Percentiles rank a stretch among this genome's conserved stretches.
These are phyloP conservation scores for Chrysolina americana DNA, from an alignment of 2,888 invertebrate species.

Conservation along the genomic window DNA sequence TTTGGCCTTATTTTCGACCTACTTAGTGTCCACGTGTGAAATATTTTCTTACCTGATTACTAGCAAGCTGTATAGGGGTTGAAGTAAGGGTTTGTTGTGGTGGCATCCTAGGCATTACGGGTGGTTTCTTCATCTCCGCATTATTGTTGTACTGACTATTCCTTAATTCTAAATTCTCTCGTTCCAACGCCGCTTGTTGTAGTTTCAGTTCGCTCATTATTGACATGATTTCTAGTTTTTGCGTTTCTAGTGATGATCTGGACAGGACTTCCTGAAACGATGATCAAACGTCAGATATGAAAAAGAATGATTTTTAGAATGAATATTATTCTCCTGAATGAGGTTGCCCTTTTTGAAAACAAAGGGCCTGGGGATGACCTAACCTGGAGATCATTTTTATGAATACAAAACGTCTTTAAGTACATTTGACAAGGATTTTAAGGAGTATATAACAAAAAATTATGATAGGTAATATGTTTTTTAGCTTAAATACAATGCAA, in stretches of 20 bases:
- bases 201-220: conserved; percentile 94
- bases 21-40: not conserved
- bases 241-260: conserved; percentile 92
- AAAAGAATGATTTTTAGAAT: too few species aligned
- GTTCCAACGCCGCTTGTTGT: conserved; percentile 87
- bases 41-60: conserved; percentile 60
- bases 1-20: too few species aligned
- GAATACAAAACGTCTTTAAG: too few species aligned
- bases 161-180: conserved; percentile 87
- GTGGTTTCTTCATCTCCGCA: conserved; percentile 62
- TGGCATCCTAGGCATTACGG: conserved; percentile 65
- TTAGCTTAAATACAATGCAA: too few species aligned
- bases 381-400: too few species aligned
- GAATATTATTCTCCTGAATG: too few species aligned
- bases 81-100: conserved; percentile 68
- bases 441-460: too few species aligned
- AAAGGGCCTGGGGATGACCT: too few species aligned
- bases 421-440: too few species aligned
- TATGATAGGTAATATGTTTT: too few species aligned
- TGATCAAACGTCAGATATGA: not conserved
- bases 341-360: too few species aligned
- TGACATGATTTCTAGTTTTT: conserved; percentile 93
- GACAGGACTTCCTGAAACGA: conserved; percentile 83
- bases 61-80: conserved; percentile 66
- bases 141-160: conserved; percentile 66